phyloP scores from a whole-genome alignment of 2,113 vertebrate genomes.

The Hirundichthys speculiger region DNA sequence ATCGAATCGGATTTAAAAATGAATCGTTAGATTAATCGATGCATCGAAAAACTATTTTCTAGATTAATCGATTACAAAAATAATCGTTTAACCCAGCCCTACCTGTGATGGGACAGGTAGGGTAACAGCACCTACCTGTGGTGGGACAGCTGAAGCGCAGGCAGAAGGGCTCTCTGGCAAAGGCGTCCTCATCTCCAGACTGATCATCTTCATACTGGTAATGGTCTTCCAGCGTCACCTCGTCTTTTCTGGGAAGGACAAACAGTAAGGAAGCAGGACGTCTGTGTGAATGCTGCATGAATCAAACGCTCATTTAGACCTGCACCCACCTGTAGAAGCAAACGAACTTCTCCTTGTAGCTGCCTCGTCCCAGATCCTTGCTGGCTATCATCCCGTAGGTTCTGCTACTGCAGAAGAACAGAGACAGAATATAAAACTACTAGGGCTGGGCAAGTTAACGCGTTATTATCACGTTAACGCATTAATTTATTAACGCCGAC shows the following conservation, averaged over 20 bases:
- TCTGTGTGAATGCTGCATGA: background rate
- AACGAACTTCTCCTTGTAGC: constrained; percentile 71
- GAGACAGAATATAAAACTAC: background rate
- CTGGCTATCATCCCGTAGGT: constrained; percentile 49
- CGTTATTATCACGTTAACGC: too few species aligned
- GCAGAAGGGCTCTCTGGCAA: constrained; percentile 69
- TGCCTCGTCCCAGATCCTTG: constrained; percentile 45
- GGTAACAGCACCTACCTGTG: constrained; percentile 33
- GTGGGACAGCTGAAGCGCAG: constrained; percentile 52
- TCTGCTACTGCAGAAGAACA: background rate
- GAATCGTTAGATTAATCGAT: too few species aligned
- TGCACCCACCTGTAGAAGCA: constrained; percentile 68
- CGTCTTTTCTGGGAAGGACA: constrained; percentile 42
- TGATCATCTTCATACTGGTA: constrained; percentile 70
- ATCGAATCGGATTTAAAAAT: too few species aligned
- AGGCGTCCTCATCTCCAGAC: constrained; percentile 64
- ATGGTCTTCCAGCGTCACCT: constrained; percentile 15
- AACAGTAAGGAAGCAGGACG: fast-evolving
- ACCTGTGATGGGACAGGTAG: fast-evolving
- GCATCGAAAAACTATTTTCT: too few species aligned
- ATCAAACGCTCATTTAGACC: background rate
- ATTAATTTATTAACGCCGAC: too few species aligned
- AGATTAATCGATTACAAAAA: too few species aligned
- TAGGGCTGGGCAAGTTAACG: too few species aligned
- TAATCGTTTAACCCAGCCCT: too few species aligned